Evolutionary conservation across 2,113 vertebrate genomes (phyloP).

Genomic region (Neodontobutis hainanensis): DNA sequence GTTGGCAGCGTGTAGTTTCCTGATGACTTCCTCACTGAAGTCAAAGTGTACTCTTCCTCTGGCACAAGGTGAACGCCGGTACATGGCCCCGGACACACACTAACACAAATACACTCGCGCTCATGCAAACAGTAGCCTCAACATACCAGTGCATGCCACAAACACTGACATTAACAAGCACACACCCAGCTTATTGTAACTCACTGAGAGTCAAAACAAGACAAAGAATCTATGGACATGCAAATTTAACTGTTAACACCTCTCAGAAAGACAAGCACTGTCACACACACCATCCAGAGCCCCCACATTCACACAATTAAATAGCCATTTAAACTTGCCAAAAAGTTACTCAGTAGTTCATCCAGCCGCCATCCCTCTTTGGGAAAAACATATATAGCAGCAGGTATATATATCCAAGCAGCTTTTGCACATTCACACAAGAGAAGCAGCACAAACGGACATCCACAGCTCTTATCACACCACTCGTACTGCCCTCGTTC

Average conservation of each 20-base stretch:
- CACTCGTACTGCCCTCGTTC: conserved; percentile 42
- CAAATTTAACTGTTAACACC: not conserved
- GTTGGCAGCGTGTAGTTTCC: conserved; percentile 72
- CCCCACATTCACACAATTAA: not conserved
- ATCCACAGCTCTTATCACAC: conserved; percentile 48
- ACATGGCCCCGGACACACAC: conserved; percentile 71
- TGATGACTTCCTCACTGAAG: conserved; percentile 84
- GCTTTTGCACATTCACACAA: conserved; percentile 3
- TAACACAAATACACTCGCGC: conserved; percentile 17
- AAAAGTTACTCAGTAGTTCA: conserved; percentile 49
- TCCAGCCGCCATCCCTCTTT: conserved; percentile 23
- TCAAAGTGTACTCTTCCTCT: conserved; percentile 82
- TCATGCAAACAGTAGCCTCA: conserved; percentile 4
- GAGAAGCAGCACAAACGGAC: conserved; percentile 20
- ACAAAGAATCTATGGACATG: conserved; percentile 4
- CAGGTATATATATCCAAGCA: conserved; percentile 32
- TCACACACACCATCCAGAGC: not conserved
- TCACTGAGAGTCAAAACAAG: not conserved
- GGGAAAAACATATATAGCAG: conserved; percentile 15
- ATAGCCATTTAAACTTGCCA: not conserved
- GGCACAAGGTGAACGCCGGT: conserved; percentile 79
- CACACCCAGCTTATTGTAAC: not conserved
- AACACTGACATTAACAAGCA: conserved; percentile 11
- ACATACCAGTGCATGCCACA: conserved; percentile 19
- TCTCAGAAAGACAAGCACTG: too few species aligned